phyloP scores from a whole-genome alignment of 2,113 vertebrate genomes.

The Cromileptes altivelis region DNA sequence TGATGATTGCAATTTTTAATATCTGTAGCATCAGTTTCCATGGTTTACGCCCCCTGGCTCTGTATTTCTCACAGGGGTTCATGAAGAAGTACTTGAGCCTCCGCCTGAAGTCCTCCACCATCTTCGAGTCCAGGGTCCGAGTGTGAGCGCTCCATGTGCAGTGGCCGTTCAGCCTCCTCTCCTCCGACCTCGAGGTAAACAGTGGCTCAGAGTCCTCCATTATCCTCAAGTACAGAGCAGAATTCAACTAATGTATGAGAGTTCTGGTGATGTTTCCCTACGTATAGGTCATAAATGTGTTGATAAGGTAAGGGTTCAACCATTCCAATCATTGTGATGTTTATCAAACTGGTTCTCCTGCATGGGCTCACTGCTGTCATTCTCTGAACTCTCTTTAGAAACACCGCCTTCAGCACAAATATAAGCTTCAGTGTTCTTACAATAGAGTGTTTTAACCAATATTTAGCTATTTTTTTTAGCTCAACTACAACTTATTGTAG shows the following conservation, averaged over 20 bases:
- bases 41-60: conserved; percentile 93
- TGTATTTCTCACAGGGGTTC: conserved; percentile 97
- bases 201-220: conserved; percentile 74
- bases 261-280: too few relatives aligned
- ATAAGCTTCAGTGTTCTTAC: neutral
- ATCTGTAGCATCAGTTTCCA: conserved; percentile 95
- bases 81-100: conserved; percentile 97
- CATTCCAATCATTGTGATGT: conserved; percentile 78
- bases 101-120: conserved; percentile 90
- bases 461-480: neutral
- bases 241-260: neutral
- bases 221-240: neutral
- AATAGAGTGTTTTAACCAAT: neutral
- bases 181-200: conserved; percentile 22
- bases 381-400: neutral
- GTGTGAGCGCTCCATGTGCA: conserved; percentile 43
- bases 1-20: conserved; percentile 93
- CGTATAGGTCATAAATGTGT: neutral
- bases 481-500: neutral
- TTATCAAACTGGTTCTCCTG: conserved; percentile 77
- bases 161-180: conserved; percentile 15
- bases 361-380: conserved; percentile 20
- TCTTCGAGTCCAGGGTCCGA: conserved; percentile 71
- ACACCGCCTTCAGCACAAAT: neutral
- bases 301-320: neutral